A percentile compares a stretch with the other conserved stretches of the same genome.
Conservation (phyloP, 2,113 vertebrate genomes). For the Leptosomus discolor region DNA sequence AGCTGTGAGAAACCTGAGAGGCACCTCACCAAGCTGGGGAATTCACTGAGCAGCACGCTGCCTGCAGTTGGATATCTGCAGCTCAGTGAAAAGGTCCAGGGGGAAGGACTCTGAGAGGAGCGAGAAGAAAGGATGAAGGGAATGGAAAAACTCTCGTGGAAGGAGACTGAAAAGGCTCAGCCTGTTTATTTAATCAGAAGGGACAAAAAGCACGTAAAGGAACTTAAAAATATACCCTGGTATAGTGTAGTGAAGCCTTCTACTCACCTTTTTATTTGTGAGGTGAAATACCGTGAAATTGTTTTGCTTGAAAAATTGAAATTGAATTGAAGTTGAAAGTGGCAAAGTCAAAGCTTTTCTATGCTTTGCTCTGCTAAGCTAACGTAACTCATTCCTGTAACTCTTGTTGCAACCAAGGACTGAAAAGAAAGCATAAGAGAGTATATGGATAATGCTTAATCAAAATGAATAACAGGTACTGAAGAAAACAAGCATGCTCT, state of each 20-base stretch:
- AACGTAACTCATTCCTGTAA: rapidly evolving
- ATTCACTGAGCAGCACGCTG: not conserved
- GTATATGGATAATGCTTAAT: not conserved
- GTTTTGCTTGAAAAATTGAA: not conserved
- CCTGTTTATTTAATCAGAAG: not conserved
- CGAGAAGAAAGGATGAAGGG: not conserved
- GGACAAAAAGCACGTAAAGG: not conserved
- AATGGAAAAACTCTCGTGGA: not conserved
- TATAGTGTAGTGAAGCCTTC: not conserved
- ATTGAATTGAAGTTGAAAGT: not conserved
- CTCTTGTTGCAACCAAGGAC: not conserved
- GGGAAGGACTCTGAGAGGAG: not conserved
- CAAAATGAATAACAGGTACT: not conserved
- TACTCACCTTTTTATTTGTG: not conserved
- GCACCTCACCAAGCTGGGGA: not conserved
- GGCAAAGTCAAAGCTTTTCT: not conserved
- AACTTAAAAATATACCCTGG: not conserved
- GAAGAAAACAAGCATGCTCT: not conserved
- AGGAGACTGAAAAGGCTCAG: not conserved
- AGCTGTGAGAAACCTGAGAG: constrained; percentile 4
- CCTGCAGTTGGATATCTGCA: not conserved
- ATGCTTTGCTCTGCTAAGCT: not conserved
- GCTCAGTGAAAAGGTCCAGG: not conserved
- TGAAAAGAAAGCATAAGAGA: not conserved
- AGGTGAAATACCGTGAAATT: not conserved